A percentile compares a stretch with the other conserved stretches of the same genome.
phyloP scores from a whole-genome alignment of 2,888 invertebrate species.

The Protonemura montana region DNA sequence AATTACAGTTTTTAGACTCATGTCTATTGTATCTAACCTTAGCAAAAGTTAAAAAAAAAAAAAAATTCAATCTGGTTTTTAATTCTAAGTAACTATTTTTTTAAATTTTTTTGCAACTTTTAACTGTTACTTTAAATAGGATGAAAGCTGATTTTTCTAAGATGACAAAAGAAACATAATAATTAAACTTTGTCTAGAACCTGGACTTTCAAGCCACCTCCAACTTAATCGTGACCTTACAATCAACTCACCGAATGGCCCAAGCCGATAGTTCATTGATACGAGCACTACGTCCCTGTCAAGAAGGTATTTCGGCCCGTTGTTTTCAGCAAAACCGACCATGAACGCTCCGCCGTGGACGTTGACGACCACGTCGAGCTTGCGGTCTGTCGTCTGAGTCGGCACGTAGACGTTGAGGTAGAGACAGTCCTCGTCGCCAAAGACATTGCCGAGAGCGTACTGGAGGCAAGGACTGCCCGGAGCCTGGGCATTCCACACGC shows the following conservation, averaged over 20 bases:
- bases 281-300: conserved; percentile 46
- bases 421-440: conserved; percentile 55
- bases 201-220: no score
- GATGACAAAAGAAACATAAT: no score
- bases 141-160: no score
- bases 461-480: conserved; percentile 70
- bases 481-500: conserved; percentile 72
- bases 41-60: no score
- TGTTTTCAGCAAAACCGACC: conserved; percentile 66
- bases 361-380: conserved; percentile 69
- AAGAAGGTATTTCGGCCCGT: conserved; percentile 59
- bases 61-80: no score
- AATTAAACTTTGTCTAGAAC: no score
- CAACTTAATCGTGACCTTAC: no score
- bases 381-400: conserved; percentile 55
- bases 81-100: no score
- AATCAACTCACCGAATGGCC: conserved; percentile 45
- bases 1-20: no score
- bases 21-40: no score
- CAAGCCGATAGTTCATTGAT: conserved; percentile 47
- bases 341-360: conserved; percentile 77
- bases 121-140: no score
- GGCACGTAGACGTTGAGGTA: conserved; percentile 58
- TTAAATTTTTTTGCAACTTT: no score
- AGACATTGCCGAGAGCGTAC: conserved; percentile 58